Base-by-base conservation (phyloP, 2,797 vertebrate species). In the Micrastur ruficollis region DNA sequence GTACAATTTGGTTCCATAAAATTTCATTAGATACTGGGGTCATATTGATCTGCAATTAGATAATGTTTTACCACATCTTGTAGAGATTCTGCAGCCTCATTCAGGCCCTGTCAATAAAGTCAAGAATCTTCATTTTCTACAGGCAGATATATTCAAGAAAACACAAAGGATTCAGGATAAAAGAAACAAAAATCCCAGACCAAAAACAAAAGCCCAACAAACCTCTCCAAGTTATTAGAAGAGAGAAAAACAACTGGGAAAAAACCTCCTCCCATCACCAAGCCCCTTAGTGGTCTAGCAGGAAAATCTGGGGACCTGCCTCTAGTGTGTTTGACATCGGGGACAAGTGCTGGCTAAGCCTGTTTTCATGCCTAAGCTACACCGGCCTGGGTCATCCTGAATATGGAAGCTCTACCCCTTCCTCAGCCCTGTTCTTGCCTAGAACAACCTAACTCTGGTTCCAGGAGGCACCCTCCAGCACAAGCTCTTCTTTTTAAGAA, bases 21-120 rank as follows among this genome's bases (percentile, higher is more conserved):
- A 89, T 61, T 40, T 79, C 86, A 91, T 93, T 94, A 95, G 68
- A 90, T 81, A 70, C 81, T 66, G 26, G 74, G 78, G 59, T 95
- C 55, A 68, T 81, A 94, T 62, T 74, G 71, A 86, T 92, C 61
- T 83, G 58, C 61, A 84, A 75, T 80, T 83, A 92, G 91, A 79
- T 84, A 86, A 93, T 44, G 22, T 91, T 93, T 83, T 89, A 21
- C 62, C 73, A 95, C 55, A 71, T 73, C 34, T 87, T 62, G 73
- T 11, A 38, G 53, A 93, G 62, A 93, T 76, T 73, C n/a, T 73
- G 47, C 38, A 93, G 68, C 32, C 55, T 86, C 23, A 63, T 55
- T 81, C 62, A 46, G 17, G 21, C n/a, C 16, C 25, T 76, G 44
- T 9, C 55, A 73, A 76, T 66, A 73, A 86, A 78, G 26, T 1